Conservation (phyloP, 1,140 invertebrate species). For the Bilobella aurantiaca region DNA sequence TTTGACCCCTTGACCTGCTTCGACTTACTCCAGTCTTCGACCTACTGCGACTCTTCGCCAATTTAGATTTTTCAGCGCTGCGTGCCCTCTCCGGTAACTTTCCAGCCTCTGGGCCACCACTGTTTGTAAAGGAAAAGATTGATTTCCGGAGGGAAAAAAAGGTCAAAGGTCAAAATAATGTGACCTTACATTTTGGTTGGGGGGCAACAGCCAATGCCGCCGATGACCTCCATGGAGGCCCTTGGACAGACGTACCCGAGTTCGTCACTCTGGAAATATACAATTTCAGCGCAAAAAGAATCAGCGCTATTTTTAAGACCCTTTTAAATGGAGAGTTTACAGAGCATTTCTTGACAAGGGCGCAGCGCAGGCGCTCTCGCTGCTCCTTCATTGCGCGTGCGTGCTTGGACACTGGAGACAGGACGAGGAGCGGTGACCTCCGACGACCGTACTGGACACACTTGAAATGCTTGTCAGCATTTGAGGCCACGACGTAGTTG, state of each 20-base stretch:
- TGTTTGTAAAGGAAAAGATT: background rate
- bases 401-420: background rate
- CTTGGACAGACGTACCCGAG: background rate
- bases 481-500: constrained; percentile 31
- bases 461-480: constrained; percentile 30
- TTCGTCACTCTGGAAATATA: background rate
- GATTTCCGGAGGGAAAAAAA: background rate
- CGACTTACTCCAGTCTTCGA: background rate
- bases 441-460: constrained; percentile 26
- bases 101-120: background rate
- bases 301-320: no score
- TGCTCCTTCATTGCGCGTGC: background rate
- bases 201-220: background rate
- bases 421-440: constrained; percentile 21
- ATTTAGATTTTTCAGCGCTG: background rate
- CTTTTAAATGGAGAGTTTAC: no score
- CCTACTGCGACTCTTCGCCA: no score
- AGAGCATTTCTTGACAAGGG: no score
- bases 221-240: background rate
- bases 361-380: background rate
- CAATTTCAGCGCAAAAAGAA: no score
- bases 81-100: background rate
- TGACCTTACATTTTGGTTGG: background rate
- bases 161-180: background rate
- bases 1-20: background rate